Conservation (phyloP, 2,113 vertebrate species). For the Anhinga anhinga region DNA sequence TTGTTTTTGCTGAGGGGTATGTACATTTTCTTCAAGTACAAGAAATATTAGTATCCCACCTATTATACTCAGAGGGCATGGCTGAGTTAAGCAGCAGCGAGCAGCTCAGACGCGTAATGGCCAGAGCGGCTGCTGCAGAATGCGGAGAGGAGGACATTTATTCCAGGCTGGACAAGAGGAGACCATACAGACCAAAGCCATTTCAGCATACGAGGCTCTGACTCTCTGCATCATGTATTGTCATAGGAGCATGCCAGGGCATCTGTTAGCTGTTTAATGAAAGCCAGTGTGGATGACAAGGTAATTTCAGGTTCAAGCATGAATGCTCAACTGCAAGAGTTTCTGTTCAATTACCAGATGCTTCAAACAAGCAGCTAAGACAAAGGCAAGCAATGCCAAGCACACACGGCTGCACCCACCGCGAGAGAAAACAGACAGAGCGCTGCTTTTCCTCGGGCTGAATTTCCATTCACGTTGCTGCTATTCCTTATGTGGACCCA, state of each 20-base stretch:
- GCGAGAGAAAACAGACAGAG: neutral
- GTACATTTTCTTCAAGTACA: neutral
- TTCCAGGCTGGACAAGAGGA: neutral
- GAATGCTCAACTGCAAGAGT: constrained; percentile 30
- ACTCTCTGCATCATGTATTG: neutral
- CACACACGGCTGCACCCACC: neutral
- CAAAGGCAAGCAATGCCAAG: neutral
- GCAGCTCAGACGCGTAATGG: neutral
- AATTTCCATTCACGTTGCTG: neutral
- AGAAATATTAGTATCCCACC: neutral
- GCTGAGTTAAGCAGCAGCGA: neutral
- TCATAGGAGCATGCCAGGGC: neutral
- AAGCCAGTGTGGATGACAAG: constrained; percentile 32
- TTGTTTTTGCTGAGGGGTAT: neutral
- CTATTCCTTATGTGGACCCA: neutral
- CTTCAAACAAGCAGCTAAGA: constrained; percentile 34
- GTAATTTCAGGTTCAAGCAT: constrained; percentile 57
- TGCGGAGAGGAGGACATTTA: neutral
- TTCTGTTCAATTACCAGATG: constrained; percentile 49
- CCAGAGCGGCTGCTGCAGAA: neutral
- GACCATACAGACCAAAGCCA: neutral
- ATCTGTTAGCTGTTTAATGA: constrained; percentile 29
- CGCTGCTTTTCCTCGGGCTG: neutral
- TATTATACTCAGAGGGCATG: neutral
- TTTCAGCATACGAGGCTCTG: neutral